These are phyloP conservation scores for Hesperia comma DNA, from an alignment of 2,888 invertebrate genomes.

Conservation along the genomic window DNA sequence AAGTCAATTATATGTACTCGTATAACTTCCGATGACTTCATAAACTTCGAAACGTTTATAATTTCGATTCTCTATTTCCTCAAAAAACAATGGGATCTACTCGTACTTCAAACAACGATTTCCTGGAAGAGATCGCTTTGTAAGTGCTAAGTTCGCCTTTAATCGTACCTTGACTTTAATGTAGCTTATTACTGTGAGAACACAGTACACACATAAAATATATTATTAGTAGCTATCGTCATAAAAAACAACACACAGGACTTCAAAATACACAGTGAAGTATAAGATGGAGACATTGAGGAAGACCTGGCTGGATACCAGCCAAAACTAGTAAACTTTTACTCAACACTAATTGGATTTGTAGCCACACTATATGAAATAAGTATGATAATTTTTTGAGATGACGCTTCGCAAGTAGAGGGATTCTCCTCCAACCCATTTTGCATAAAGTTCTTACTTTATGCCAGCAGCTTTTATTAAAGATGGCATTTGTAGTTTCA, in stretches of 20 bases:
- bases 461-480: slow-evolving; percentile 4
- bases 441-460: slow-evolving; percentile 30
- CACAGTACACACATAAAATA: no score
- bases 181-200: no score
- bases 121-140: no score
- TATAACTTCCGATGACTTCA: no score
- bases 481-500: slow-evolving; percentile 1
- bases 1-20: no score
- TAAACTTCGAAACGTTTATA: no score
- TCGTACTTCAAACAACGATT: no score
- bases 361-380: slow-evolving; percentile 54
- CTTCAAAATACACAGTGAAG: not conserved
- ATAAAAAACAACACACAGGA: not conserved
- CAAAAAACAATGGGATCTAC: no score
- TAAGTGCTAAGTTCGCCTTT: no score
- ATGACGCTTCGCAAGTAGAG: slow-evolving; percentile 23
- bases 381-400: slow-evolving; percentile 49
- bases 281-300: slow-evolving; percentile 63
- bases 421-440: slow-evolving; percentile 5
- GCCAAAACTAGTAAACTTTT: slow-evolving; percentile 74
- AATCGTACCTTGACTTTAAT: no score
- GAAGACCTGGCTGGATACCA: slow-evolving; percentile 59
- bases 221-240: no score
- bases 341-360: slow-evolving; percentile 75
- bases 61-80: no score